Percentiles rank a stretch among this genome's conserved stretches.
Conservation (phyloP, 2,888 invertebrate genomes). For the Crossocerus cetratus region DNA sequence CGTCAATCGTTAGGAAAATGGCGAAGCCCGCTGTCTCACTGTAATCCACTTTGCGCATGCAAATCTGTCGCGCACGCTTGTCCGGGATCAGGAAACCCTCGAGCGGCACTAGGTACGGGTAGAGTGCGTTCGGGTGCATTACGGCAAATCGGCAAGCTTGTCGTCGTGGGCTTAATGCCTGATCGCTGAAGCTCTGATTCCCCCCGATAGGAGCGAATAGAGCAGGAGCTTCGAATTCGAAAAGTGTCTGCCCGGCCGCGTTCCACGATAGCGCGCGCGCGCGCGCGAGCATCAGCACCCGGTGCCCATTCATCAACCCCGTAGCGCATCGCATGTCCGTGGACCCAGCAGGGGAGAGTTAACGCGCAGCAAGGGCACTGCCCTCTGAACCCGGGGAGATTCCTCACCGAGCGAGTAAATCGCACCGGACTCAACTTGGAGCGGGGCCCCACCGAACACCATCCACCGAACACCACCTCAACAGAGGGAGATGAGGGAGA, state of each 20-base stretch:
- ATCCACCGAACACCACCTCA: slow-evolving; percentile 14
- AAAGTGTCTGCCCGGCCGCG: neutral
- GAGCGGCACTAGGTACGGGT: too few species aligned
- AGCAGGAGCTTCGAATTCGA: neutral
- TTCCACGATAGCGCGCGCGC: neutral
- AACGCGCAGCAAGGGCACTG: slow-evolving; percentile 71
- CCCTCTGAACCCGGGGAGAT: slow-evolving; percentile 66
- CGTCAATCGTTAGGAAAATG: too few species aligned
- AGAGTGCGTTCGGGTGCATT: too few species aligned
- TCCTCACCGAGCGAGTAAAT: slow-evolving; percentile 64
- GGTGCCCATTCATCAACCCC: slow-evolving; percentile 67
- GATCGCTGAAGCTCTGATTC: slow-evolving; percentile 26
- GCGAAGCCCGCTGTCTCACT: too few species aligned
- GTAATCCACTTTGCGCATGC: too few species aligned
- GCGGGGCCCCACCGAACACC: slow-evolving; percentile 11
- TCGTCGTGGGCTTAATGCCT: slow-evolving; percentile 43
- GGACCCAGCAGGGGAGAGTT: slow-evolving; percentile 72
- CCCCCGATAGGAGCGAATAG: neutral
- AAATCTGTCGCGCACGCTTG: too few species aligned
- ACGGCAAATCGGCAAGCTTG: slow-evolving; percentile 26
- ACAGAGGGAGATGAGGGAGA: too few species aligned
- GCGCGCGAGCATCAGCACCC: neutral
- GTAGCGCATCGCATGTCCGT: slow-evolving; percentile 62
- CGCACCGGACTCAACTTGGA: slow-evolving; percentile 44
- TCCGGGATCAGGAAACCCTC: too few species aligned